Conservation (phyloP, 2,113 vertebrate species). For the Panthera leo region DNA sequence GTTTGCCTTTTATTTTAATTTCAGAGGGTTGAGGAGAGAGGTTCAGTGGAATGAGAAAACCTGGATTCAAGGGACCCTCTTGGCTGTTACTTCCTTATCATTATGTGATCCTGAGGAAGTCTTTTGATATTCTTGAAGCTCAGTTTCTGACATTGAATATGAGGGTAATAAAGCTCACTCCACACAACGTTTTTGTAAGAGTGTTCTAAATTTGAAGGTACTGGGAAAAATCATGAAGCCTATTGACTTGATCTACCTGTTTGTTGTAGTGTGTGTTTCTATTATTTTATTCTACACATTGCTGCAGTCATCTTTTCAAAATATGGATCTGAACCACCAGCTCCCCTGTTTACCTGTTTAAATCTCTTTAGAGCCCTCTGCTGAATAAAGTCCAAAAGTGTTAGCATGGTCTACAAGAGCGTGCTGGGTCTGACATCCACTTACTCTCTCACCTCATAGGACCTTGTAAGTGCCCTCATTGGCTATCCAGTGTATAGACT, state of each 20-base stretch:
- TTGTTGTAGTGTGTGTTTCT: neutral
- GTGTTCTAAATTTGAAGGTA: neutral
- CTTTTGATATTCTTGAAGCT: neutral
- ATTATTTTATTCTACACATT: neutral
- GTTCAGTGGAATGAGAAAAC: neutral
- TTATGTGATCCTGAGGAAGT: neutral
- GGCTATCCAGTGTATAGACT: too few relatives aligned
- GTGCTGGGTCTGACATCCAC: neutral
- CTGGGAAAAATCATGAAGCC: neutral
- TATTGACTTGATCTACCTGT: neutral
- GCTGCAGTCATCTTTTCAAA: neutral
- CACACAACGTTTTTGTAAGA: neutral
- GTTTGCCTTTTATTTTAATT: conserved; percentile 15
- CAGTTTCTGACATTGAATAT: neutral
- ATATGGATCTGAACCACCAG: neutral
- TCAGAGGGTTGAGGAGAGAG: neutral
- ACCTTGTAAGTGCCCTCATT: accelerated
- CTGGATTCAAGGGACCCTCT: neutral
- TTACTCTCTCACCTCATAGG: neutral
- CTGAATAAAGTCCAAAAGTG: neutral
- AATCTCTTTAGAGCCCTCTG: neutral
- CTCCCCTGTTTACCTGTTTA: neutral
- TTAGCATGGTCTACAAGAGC: neutral
- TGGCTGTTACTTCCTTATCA: neutral
- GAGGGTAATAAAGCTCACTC: neutral